Percentiles rank a stretch among this genome's conserved stretches.
phyloP scores from a whole-genome alignment of 23 tunicate species.

The Halocynthia roretzi region DNA sequence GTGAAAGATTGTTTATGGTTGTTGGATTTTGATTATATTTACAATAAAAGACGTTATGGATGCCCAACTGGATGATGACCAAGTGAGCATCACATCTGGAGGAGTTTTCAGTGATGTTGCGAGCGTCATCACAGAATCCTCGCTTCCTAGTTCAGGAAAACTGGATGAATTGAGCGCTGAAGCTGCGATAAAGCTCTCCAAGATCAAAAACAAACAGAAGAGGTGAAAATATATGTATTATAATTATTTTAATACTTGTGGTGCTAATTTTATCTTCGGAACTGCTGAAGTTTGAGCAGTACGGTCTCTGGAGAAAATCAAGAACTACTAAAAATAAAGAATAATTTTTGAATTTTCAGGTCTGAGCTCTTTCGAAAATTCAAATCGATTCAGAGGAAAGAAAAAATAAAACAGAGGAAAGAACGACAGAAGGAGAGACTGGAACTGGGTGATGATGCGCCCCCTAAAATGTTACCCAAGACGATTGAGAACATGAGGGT shows the following conservation, averaged over 20 bases:
- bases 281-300: background rate
- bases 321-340: background rate
- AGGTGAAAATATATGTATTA: background rate
- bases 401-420: conserved; percentile 73
- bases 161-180: conserved; percentile 20
- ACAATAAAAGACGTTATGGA: no score
- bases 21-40: no score
- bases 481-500: conserved; percentile 90
- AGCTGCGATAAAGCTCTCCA: conserved; percentile 32
- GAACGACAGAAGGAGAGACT: conserved; percentile 60
- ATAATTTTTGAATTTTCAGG: background rate
- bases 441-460: conserved; percentile 87
- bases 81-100: conserved; percentile 73
- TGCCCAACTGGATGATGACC: conserved; percentile 30
- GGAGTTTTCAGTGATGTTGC: conserved; percentile 82
- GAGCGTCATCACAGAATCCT: conserved; percentile 34
- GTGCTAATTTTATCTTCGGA: background rate
- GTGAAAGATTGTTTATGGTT: no score
- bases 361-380: conserved; percentile 16
- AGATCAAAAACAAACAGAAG: conserved; percentile 58
- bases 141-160: conserved; percentile 10
- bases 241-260: background rate
- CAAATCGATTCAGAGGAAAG: conserved; percentile 29
- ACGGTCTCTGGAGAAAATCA: background rate
- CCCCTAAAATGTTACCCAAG: conserved; percentile 50